These are phyloP conservation scores for Lonchura striata DNA, from an alignment of 2,113 vertebrate species.

Conservation along the genomic window DNA sequence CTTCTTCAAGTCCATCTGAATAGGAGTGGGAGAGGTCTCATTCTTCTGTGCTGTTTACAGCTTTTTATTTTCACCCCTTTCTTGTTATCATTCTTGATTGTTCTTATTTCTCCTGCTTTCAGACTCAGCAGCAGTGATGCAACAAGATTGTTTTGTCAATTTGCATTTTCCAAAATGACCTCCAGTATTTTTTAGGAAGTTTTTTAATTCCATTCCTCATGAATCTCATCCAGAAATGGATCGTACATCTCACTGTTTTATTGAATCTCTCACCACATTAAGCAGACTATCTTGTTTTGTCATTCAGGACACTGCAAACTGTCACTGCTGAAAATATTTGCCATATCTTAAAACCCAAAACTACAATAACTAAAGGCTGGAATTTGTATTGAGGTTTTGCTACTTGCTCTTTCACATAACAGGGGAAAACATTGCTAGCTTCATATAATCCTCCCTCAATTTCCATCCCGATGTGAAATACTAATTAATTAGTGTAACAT, in stretches of 20 bases:
- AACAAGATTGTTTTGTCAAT: background rate
- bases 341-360: background rate
- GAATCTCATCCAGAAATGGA: background rate
- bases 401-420: background rate
- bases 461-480: background rate
- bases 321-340: background rate
- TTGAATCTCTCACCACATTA: background rate
- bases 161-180: background rate
- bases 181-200: background rate
- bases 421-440: background rate
- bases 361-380: background rate
- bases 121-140: background rate
- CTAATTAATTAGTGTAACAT: background rate
- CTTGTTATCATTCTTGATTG: background rate
- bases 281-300: background rate
- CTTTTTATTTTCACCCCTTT: background rate
- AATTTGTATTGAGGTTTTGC: background rate
- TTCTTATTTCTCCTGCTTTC: background rate
- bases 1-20: background rate
- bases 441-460: background rate
- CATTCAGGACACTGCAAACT: background rate
- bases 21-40: accelerated
- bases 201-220: background rate
- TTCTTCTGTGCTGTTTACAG: background rate
- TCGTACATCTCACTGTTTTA: accelerated